Conservation (phyloP, 2,888 invertebrate genomes). For the Drosophila fungiperda region DNA sequence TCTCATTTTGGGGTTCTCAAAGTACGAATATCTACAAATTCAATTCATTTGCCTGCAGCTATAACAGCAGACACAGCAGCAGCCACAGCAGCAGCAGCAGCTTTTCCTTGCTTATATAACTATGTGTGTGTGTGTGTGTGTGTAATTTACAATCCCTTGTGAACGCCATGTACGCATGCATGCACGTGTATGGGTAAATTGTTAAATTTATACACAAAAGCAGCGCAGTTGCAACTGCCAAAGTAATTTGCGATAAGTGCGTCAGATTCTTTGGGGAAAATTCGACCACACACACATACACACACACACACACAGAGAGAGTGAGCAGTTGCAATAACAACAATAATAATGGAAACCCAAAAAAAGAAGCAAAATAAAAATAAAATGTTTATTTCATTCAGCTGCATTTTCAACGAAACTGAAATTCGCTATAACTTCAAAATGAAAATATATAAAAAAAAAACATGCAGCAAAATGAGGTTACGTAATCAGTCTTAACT, state of each 20-base stretch:
- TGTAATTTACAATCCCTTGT: constrained; percentile 77
- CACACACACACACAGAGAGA: constrained; percentile 37
- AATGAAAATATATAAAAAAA: constrained; percentile 8
- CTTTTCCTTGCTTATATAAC: constrained; percentile 3
- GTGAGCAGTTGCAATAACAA: constrained; percentile 32
- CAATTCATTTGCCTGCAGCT: constrained; percentile 63
- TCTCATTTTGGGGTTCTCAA: constrained; percentile 58
- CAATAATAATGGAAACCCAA: constrained; percentile 38
- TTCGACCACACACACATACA: constrained; percentile 62
- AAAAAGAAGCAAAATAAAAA: constrained; percentile 43
- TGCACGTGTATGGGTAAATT: constrained; percentile 72
- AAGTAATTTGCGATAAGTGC: constrained; percentile 82
- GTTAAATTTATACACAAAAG: constrained; percentile 78
- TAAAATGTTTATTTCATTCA: constrained; percentile 57
- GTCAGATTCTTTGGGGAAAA: constrained; percentile 80
- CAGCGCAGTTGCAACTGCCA: constrained; percentile 77
- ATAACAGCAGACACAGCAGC: constrained; percentile 18
- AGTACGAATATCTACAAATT: constrained; percentile 55
- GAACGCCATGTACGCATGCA: constrained; percentile 55
- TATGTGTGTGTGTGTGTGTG: constrained; percentile 29
- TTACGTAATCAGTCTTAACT: constrained; percentile 1
- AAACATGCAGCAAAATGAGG: not conserved
- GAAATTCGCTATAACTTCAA: constrained; percentile 39
- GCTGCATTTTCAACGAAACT: constrained; percentile 48
- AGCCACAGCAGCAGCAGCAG: not conserved